Conservation (phyloP, 1,140 invertebrate species). For the Drosophila obscura region DNA sequence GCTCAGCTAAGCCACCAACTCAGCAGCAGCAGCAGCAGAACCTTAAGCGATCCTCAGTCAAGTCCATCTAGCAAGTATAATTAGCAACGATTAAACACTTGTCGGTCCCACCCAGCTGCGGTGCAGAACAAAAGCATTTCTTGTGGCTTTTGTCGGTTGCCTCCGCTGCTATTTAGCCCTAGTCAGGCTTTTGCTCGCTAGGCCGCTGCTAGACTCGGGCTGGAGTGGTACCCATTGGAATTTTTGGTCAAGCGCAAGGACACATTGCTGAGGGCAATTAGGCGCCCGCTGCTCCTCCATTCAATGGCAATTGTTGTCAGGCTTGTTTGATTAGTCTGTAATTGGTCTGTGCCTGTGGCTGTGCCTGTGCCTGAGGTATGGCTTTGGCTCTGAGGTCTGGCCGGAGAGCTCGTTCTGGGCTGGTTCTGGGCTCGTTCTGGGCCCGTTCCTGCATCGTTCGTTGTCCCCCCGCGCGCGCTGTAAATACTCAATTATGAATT, state of each 20-base stretch:
- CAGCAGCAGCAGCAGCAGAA: not conserved
- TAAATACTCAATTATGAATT: slow-evolving; percentile 76
- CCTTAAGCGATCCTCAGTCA: slow-evolving; percentile 12
- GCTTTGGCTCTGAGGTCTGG: not conserved
- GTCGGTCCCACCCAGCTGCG: slow-evolving; percentile 75
- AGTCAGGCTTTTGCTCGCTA: slow-evolving; percentile 16
- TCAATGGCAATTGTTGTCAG: slow-evolving; percentile 81
- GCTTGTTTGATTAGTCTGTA: slow-evolving; percentile 78
- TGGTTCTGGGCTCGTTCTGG: not conserved
- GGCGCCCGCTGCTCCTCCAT: slow-evolving; percentile 48
- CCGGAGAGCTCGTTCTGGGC: not conserved
- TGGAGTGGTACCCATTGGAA: slow-evolving; percentile 46
- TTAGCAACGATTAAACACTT: slow-evolving; percentile 82
- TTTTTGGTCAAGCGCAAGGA: slow-evolving; percentile 77
- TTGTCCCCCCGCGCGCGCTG: not conserved
- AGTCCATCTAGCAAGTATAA: slow-evolving; percentile 60
- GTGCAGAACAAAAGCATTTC: slow-evolving; percentile 70
- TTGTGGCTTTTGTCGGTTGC: slow-evolving; percentile 45
- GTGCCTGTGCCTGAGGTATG: not conserved
- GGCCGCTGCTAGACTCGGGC: slow-evolving; percentile 4
- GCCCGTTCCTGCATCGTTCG: not conserved
- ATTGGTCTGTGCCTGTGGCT: slow-evolving; percentile 45
- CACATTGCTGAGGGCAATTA: slow-evolving; percentile 75
- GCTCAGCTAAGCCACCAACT: not conserved
- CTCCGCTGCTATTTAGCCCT: slow-evolving; percentile 48